Base-by-base conservation (phyloP, 2,888 invertebrate species). In the Eilema caniola region DNA sequence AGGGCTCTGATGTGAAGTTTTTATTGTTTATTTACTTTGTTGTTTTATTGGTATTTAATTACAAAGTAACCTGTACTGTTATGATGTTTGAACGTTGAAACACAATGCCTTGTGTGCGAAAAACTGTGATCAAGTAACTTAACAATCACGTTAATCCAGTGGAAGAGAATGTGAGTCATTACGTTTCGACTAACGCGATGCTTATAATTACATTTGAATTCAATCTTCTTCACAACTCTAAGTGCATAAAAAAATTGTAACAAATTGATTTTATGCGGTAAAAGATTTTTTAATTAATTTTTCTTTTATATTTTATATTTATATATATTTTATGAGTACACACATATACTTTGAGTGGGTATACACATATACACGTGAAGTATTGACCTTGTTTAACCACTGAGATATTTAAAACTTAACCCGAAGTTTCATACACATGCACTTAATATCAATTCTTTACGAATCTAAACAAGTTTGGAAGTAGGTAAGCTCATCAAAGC, bases 21-120 rank as follows among this genome's bases (percentile, higher is more conserved):
- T 81, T 77, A 77, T 81, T 77, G 77, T 77, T 75, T 79, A 72
- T 80, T 77, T 80, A 77, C 70, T 69, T 71, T 66, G 74, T 77
- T 73, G 71, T 79, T 81, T 79, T 76, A 74, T 71, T 74, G 69
- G 61, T 53, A 69, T 80, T 69, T 74, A 74, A 82, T 78, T 71
- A 77, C 67, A 57, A 59, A 66, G 77, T 74, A 72, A 67, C 63
- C 57, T 64, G 67, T 61, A 24, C 12, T n/a, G 20, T 60, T 64
- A 56, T 41, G n/a, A 59, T 10, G 24, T 59, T 25, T 7, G 23
- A 28, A 25, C 16, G 28, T 25, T 16, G 25, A 28, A 28, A n/a
- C 10, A 53, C n/a, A 53, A 62, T 62, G 41, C 24, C 41, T 24
- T 5, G 24, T 31, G 11, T 60, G 23, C 3, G 8, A 25, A 41